Evolutionary conservation across 2,113 vertebrate genomes (phyloP).

Genomic region (Labeo rohita): DNA sequence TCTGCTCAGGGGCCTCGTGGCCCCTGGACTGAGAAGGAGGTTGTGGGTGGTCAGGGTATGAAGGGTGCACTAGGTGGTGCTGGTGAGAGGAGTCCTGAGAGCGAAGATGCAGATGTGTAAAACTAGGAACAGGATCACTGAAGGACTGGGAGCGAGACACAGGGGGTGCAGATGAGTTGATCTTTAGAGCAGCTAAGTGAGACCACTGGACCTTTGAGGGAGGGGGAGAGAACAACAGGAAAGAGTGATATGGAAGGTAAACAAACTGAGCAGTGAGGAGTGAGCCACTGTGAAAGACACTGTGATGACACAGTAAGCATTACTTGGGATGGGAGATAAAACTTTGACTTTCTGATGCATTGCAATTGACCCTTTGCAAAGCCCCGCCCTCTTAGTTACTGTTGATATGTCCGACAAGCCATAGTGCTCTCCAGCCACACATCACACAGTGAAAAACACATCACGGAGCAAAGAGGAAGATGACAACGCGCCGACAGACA

Average conservation of each 20-base stretch:
- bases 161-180: background rate
- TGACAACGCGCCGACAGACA: too few relatives aligned
- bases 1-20: too few relatives aligned
- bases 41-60: background rate
- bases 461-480: too few relatives aligned
- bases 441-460: too few relatives aligned
- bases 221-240: background rate
- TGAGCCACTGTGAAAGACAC: too few relatives aligned
- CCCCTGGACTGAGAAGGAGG: background rate
- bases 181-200: constrained; percentile 2
- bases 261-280: background rate
- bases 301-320: too few relatives aligned
- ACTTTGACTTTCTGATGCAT: too few relatives aligned
- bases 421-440: too few relatives aligned
- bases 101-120: background rate
- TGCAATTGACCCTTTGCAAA: background rate
- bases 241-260: background rate
- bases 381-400: too few relatives aligned
- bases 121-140: background rate
- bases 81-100: constrained; percentile 1
- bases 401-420: too few relatives aligned
- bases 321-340: too few relatives aligned
- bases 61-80: background rate
- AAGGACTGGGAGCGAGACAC: background rate
- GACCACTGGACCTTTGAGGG: background rate